Percentiles rank a stretch among this genome's conserved stretches.
Conservation (phyloP, 2,888 invertebrate genomes). For the Mellilla xanthometata region DNA sequence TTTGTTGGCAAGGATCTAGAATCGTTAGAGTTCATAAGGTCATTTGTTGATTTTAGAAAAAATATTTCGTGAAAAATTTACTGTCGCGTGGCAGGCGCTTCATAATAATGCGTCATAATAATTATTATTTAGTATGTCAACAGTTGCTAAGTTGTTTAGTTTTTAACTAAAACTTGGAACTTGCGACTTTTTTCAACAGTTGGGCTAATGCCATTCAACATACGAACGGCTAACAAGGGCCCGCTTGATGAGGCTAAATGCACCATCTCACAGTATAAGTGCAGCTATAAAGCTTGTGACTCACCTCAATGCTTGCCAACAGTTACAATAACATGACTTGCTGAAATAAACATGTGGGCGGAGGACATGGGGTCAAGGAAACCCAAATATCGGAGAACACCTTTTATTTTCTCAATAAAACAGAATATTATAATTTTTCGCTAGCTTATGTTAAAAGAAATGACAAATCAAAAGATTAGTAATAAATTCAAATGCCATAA, state of each 20-base stretch:
- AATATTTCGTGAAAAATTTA: too few relatives aligned
- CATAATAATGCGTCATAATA: too few relatives aligned
- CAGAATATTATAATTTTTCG: conserved; percentile 79
- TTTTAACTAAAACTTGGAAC: too few relatives aligned
- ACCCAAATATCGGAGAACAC: conserved; percentile 68
- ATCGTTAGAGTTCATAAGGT: too few relatives aligned
- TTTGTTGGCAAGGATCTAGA: neutral
- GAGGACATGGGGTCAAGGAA: conserved; percentile 45
- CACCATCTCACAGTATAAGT: conserved; percentile 1
- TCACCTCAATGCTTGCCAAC: conserved; percentile 51
- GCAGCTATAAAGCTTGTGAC: conserved; percentile 25
- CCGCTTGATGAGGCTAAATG: too few relatives aligned
- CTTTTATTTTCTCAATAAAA: conserved; percentile 78
- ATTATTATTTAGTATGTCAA: too few relatives aligned
- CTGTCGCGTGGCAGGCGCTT: too few relatives aligned
- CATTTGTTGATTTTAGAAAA: too few relatives aligned
- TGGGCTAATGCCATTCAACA: too few relatives aligned
- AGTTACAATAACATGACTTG: conserved; percentile 67
- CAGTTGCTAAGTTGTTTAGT: too few relatives aligned
- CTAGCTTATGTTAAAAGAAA: conserved; percentile 73
- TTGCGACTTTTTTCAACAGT: too few relatives aligned
- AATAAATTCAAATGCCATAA: conserved; percentile 55
- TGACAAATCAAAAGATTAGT: conserved; percentile 64
- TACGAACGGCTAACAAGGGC: too few relatives aligned
- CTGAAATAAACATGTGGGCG: conserved; percentile 51